Evolutionary conservation across 2,888 invertebrate genomes (phyloP), one percentile per base, ranked within the genome.

Genomic region (Ypsolopha scabrella): DNA sequence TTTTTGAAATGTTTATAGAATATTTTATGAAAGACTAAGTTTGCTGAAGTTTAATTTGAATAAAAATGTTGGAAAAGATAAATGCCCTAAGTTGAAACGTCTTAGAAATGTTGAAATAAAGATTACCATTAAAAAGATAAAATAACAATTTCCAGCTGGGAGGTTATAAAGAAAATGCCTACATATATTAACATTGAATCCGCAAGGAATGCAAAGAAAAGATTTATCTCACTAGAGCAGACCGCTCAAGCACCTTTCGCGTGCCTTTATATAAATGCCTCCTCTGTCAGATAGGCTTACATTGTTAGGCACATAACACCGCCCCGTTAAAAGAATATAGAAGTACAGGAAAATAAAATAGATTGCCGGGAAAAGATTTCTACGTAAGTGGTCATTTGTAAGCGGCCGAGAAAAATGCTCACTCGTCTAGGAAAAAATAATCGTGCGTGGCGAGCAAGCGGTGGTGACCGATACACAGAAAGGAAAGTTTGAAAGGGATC

Each of bases 301-400:
- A 75, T 80, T 80, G 75, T 82, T 75, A 72, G 74, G 67, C 67
- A 67, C 66, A 65, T 70, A 72, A 75, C 70, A 73, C 67, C 67
- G 70, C 75, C 24, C 78, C 79, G 80, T 81, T 82, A 80, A 76
- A 72, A 68, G 73, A 72, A 78, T 80, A 81, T 80, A 70, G 74
- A 70, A 75, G 74, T 72, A 65, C 70, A 68, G 70, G 67, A 33
- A 72, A 70, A 62, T 66, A 72, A 72, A 78, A 76, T 80, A 77
- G 75, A 78, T 77, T 65, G 77, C 69, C 65, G 68, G 61, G 67
- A 70, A 77, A 73, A 74, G 75, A 78, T 78, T 80, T 74, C 71
- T 73, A 63, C 68, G 68, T 69, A 74, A 80, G 74, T 75, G 78
- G 80, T 77, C 77, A 80, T 83, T 83, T 82, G 77, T 82, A 77